Evolutionary conservation across 2,113 vertebrate genomes (phyloP), one percentile per base, ranked within the genome.

Genomic region (Chloropsis cyanopogon): DNA sequence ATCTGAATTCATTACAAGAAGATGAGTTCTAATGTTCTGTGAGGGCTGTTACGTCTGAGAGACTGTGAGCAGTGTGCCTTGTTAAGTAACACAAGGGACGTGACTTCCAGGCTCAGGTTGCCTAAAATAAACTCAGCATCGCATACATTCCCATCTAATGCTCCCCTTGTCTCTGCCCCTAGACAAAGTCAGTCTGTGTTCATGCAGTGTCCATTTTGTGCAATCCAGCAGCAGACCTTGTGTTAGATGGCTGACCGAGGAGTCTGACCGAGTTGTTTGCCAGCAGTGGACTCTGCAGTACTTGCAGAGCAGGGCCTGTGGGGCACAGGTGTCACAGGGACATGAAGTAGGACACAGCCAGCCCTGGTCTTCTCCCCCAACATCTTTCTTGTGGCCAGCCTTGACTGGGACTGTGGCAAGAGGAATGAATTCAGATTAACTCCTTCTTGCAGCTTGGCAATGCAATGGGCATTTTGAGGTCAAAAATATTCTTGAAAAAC

Each of bases 141-240:
- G 87, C 59, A 8, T 31, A 31, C 5, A 4, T 39, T 86, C 52
- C 50, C 69, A 33, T 37, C 11, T 46, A 44, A 57, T 6, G 26
- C 11, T 26, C 18, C 13, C 17, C 6, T 5, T 0, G 0, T 18
- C 54, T 52, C 57, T 57, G 49, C 10, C 6, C 10, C 14, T 0
- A 16, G 46, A 54, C 39, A 89, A 26, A 85, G 37, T 10, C 37
- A 44, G 53, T 33, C n/a, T 57, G 5, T 42, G 20, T 66, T 17
- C 2, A 0, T 19, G 39, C 37, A 24, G n/a, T 21, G 49, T 72
- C 44, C 25, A 10, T 81, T 71, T 56, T 47, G 59, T 60, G 22
- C 16, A 0, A 1, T 14, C 42, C 70, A 90, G 33, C 23, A 63
- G 54, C 68, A 86, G 68, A 25, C 1, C 1, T 35, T 25, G 4